phyloP scores from a whole-genome alignment of 2,797 vertebrate genomes.

The Phrynocephalus guinanensis region DNA sequence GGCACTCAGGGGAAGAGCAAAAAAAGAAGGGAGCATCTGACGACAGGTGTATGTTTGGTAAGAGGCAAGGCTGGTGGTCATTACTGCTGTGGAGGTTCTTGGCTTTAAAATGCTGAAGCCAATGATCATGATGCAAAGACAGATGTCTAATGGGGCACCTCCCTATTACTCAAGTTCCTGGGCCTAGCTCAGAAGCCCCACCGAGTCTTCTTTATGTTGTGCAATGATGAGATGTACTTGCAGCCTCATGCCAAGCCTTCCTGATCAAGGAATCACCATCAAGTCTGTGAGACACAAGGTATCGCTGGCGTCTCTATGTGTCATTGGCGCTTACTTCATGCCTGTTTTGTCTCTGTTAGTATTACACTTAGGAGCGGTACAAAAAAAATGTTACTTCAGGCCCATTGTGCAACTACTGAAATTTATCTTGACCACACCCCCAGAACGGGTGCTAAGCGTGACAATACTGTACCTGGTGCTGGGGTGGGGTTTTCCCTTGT shows the following conservation, averaged over 20 bases:
- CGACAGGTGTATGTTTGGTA: slow-evolving; percentile 20
- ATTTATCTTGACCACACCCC: too few species aligned
- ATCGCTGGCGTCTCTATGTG: slow-evolving; percentile 39
- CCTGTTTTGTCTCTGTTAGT: not conserved
- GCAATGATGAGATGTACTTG: slow-evolving; percentile 51
- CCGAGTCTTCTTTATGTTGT: slow-evolving; percentile 44
- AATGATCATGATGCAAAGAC: not conserved
- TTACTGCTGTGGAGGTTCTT: not conserved
- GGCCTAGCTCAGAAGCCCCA: not conserved
- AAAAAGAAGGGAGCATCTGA: slow-evolving; percentile 6
- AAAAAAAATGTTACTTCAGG: too few species aligned
- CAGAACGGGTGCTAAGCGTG: too few species aligned
- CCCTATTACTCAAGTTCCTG: not conserved
- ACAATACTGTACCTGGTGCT: too few species aligned
- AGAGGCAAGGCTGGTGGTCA: not conserved
- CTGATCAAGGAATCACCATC: slow-evolving; percentile 46
- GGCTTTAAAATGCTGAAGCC: not conserved
- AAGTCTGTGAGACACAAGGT: slow-evolving; percentile 39
- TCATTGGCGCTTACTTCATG: slow-evolving; percentile 15
- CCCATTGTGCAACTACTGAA: too few species aligned
- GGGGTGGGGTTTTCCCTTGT: too few species aligned
- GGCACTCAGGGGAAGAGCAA: not conserved
- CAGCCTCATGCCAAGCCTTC: slow-evolving; percentile 29
- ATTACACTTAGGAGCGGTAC: too few species aligned
- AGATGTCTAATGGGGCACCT: slow-evolving; percentile 25